Evolutionary conservation across 2,888 invertebrate species (phyloP).

Genomic region (Ametastegia equiseti): DNA sequence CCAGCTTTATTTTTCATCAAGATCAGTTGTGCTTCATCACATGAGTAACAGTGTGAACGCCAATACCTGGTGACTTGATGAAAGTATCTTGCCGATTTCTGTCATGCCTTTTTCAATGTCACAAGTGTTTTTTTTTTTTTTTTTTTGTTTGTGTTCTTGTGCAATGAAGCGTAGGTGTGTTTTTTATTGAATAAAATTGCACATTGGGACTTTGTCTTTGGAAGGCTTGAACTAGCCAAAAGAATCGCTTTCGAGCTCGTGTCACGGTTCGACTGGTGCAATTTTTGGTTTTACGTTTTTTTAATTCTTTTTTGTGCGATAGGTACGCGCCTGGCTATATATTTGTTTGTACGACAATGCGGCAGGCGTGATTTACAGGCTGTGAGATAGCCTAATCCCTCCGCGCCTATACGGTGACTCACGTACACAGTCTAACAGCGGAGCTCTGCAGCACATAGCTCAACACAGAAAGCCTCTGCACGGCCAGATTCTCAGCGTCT

Average conservation of each 20-base stretch:
- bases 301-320: background rate
- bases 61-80: too few species aligned
- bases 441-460: background rate
- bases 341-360: slow-evolving; percentile 60
- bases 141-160: too few species aligned
- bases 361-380: slow-evolving; percentile 66
- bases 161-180: too few species aligned
- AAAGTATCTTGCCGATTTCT: too few species aligned
- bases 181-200: too few species aligned
- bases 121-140: too few species aligned
- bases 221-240: too few species aligned
- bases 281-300: background rate
- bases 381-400: slow-evolving; percentile 66
- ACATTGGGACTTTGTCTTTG: too few species aligned
- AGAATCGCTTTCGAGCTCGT: background rate
- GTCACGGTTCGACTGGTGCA: too few species aligned
- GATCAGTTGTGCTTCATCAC: background rate
- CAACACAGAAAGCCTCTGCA: background rate
- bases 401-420: slow-evolving; percentile 49
- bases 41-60: too few species aligned
- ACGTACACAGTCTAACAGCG: background rate
- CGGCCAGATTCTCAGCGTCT: slow-evolving; percentile 3
- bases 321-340: slow-evolving; percentile 55
- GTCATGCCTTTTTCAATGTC: too few species aligned
- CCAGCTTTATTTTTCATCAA: background rate